Evolutionary conservation across 2,888 invertebrate species (phyloP), one percentile per base, ranked within the genome.

Genomic region (Agonopterix heracliana): DNA sequence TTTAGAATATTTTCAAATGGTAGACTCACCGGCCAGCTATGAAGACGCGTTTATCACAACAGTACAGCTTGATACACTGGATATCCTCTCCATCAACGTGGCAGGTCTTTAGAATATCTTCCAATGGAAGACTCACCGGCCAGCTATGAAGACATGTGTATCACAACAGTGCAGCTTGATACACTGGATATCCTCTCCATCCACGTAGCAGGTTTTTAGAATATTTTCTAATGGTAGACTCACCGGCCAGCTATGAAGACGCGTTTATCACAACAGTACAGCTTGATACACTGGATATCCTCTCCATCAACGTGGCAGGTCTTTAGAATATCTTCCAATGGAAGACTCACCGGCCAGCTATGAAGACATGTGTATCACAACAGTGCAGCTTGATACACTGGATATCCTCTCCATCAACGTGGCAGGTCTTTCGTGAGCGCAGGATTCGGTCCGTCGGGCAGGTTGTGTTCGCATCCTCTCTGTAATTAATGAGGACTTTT

Each of bases 371-470:
- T 10, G 90, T 89, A 44, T 90, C 90, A 62, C 93, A 93, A 74
- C 93, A 93, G 58, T 90, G 89, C 59, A 90, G 76, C 54, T 90
- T 78, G 45, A 90, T 90, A 64, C 93, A 93, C 68, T 92, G 92
- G 8, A 91, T 85, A 79, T 92, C 92, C 36, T 81, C 85, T 2
- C 90, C 90, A 48, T 86, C 87, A 34, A 90, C 86, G 55, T 82
- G 85, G 63, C 93, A 93, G 51, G 90, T 91, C 63, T 92, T 92
- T 2, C 90, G 79, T 1, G 90, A 87, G 12, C 90, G 90, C 54
- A 93, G 89, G 43, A 93, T 81, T 53, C 90, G 89, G 45, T 88
- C 89, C 1, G 92, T 90, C 1, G 93, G 93, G 66, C 93, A 93
- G 10, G 71, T 70, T 3, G 62, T 60, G 44, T 53, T 62, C 48